A percentile compares a stretch with the other conserved stretches of the same genome.
Conservation (phyloP, 1,140 invertebrate species). For the Hylyphantes graminicola region DNA sequence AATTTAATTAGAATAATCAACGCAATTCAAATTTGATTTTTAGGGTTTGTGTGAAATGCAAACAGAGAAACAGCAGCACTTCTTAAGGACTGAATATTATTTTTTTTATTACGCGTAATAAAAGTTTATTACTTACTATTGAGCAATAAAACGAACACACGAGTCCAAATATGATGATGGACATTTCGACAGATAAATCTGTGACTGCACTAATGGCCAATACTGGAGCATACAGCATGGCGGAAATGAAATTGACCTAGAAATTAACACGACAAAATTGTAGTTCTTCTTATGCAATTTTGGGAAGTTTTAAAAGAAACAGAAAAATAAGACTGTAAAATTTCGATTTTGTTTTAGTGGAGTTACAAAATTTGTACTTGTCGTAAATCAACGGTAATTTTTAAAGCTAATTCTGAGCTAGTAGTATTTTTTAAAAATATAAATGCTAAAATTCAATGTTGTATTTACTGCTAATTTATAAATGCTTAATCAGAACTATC, state of each 20-base stretch:
- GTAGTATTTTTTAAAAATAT: neutral
- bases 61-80: neutral
- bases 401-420: neutral
- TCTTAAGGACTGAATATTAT: neutral
- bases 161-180: slow-evolving; percentile 82
- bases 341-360: neutral
- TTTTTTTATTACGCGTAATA: neutral
- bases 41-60: neutral
- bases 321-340: neutral
- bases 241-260: slow-evolving; percentile 85
- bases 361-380: neutral
- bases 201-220: slow-evolving; percentile 90
- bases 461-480: too few relatives aligned
- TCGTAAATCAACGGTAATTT: neutral
- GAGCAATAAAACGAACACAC: slow-evolving; percentile 82
- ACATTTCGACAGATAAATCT: slow-evolving; percentile 76
- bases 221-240: slow-evolving; percentile 92
- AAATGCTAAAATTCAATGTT: too few relatives aligned
- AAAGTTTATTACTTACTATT: slow-evolving; percentile 69
- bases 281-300: neutral
- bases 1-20: neutral
- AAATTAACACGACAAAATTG: neutral
- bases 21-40: neutral
- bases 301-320: neutral
- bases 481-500: too few relatives aligned